Conservation (phyloP, 1,140 invertebrate genomes). For the Sycophaga agraensis region DNA sequence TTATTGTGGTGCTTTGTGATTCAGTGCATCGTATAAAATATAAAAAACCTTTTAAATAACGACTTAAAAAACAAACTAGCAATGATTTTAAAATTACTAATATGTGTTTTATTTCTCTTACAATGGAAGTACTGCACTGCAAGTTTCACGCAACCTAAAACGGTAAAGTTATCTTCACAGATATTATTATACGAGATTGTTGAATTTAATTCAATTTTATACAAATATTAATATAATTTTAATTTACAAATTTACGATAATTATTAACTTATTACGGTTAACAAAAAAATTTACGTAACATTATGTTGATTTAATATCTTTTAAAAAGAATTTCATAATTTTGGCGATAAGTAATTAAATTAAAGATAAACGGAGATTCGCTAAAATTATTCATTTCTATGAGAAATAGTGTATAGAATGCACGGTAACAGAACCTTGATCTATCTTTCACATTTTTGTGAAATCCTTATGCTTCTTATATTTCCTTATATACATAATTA, state of each 20-base stretch:
- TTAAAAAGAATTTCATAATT: constrained; percentile 2
- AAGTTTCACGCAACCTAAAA: background rate
- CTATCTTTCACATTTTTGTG: too few relatives aligned
- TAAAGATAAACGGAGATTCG: too few relatives aligned
- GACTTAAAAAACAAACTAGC: background rate
- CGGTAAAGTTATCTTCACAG: background rate
- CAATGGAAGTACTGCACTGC: constrained; percentile 19
- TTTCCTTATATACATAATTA: too few relatives aligned
- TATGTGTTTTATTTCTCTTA: background rate
- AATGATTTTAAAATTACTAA: constrained; percentile 7
- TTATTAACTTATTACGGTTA: too few relatives aligned
- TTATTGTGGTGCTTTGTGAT: constrained; percentile 2
- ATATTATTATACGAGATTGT: background rate
- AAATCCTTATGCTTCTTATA: too few relatives aligned
- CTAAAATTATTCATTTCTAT: too few relatives aligned
- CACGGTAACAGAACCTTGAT: too few relatives aligned
- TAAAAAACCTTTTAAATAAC: background rate
- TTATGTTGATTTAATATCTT: too few relatives aligned
- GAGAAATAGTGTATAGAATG: too few relatives aligned
- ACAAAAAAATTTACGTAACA: too few relatives aligned
- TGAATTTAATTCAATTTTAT: background rate
- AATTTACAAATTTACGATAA: too few relatives aligned
- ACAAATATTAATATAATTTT: background rate
- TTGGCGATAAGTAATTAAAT: too few relatives aligned
- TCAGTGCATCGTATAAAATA: constrained; percentile 1